phyloP scores from a whole-genome alignment of 53 echinoderm and acorn worm genomes.

The Apostichopus leukothele region DNA sequence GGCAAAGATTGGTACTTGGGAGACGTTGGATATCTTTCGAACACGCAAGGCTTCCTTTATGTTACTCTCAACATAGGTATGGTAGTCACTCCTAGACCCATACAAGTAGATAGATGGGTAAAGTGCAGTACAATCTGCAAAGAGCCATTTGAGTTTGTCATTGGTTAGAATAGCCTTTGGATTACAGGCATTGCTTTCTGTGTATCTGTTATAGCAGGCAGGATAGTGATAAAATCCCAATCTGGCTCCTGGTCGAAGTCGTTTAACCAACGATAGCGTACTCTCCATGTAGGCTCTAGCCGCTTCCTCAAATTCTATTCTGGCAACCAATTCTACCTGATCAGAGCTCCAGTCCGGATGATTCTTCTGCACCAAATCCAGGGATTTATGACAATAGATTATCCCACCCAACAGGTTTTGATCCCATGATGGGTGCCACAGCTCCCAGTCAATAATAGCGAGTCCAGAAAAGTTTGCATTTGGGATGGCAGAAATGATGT shows the following conservation, averaged over 20 bases:
- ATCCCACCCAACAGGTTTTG: neutral
- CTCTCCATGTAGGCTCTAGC: constrained; percentile 69
- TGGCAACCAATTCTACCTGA: constrained; percentile 60
- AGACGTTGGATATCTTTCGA: constrained; percentile 44
- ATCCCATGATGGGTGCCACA: constrained; percentile 59
- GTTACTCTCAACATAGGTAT: constrained; percentile 38
- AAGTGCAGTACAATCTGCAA: constrained; percentile 62
- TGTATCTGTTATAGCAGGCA: constrained; percentile 52
- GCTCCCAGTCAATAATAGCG: constrained; percentile 74
- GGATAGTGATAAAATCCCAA: constrained; percentile 87
- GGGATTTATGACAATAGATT: constrained; percentile 44
- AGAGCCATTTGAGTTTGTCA: constrained; percentile 76
- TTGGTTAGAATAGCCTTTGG: constrained; percentile 27
- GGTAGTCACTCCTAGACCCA: neutral
- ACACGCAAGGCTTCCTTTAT: constrained; percentile 73
- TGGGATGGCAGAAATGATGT: constrained; percentile 55
- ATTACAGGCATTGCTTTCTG: constrained; percentile 22
- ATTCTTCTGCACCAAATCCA: constrained; percentile 26
- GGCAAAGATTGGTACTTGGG: constrained; percentile 52
- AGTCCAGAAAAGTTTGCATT: constrained; percentile 53
- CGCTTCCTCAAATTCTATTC: constrained; percentile 64
- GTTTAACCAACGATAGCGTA: constrained; percentile 55
- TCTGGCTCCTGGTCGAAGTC: constrained; percentile 55
- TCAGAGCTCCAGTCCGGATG: constrained; percentile 64
- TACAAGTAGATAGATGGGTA: constrained; percentile 87